A percentile compares a stretch with the other conserved stretches of the same genome.
phyloP scores from a whole-genome alignment of 2,888 invertebrate species.

The Oligia fasciuncula region DNA sequence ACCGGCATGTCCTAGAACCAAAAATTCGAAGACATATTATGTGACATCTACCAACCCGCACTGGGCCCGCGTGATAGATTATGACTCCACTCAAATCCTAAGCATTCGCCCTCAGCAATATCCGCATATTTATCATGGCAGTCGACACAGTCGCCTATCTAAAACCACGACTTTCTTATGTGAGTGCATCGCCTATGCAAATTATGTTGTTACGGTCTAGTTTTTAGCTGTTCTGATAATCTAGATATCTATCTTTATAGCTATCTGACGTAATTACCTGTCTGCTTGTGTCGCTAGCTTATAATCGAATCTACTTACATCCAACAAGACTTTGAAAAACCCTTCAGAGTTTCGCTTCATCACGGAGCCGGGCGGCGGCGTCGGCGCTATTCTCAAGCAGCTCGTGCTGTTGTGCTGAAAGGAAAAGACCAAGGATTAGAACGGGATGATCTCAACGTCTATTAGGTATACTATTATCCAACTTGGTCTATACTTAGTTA shows the following conservation, averaged over 20 bases:
- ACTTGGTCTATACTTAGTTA: no score
- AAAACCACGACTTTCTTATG: conserved; percentile 36
- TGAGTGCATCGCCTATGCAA: conserved; percentile 37
- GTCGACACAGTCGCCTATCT: neutral
- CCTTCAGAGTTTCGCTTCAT: neutral
- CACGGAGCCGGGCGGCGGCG: no score
- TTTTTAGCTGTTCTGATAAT: conserved; percentile 41
- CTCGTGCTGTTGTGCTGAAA: neutral
- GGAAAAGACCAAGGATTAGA: neutral
- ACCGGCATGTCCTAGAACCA: no score
- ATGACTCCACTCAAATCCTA: no score
- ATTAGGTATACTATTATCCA: no score
- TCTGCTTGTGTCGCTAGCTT: neutral
- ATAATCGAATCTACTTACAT: neutral
- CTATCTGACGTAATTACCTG: conserved; percentile 10
- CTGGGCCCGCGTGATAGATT: no score
- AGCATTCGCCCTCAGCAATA: no score
- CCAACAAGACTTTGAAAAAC: neutral
- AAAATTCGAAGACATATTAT: no score
- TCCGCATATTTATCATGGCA: no score
- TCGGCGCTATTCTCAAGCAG: neutral
- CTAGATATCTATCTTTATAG: conserved; percentile 41
- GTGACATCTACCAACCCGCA: no score
- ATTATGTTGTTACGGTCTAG: conserved; percentile 51
- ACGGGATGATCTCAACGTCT: no score